A percentile compares a stretch with the other conserved stretches of the same genome.
These are phyloP conservation scores for Stegodyphus dumicola DNA, from an alignment of 1,140 invertebrate species.

Conservation along the genomic window DNA sequence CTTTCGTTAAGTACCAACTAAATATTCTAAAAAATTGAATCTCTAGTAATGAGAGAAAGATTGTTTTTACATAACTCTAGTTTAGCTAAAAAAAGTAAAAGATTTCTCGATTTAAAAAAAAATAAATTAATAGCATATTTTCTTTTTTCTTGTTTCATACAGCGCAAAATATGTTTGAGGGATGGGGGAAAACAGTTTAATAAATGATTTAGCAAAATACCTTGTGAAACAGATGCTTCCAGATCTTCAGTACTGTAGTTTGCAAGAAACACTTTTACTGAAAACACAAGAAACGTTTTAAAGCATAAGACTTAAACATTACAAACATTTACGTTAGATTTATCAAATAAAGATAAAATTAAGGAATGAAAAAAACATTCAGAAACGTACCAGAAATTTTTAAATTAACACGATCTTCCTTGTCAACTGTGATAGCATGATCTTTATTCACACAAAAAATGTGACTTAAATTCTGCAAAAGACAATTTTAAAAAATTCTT, in stretches of 20 bases:
- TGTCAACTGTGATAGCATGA: constrained; percentile 65
- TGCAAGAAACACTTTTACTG: neutral
- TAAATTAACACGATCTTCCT: constrained; percentile 69
- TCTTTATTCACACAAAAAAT: constrained; percentile 63
- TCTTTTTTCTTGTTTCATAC: neutral
- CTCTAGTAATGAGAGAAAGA: too few species aligned
- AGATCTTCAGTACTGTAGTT: neutral
- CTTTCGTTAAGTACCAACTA: too few species aligned
- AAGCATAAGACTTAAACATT: neutral
- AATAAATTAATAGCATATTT: neutral
- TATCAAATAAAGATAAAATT: neutral
- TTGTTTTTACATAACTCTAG: neutral
- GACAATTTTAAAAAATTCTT: neutral
- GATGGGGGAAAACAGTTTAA: neutral
- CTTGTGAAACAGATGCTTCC: neutral
- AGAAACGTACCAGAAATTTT: constrained; percentile 69
- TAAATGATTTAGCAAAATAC: neutral
- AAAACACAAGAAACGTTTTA: neutral
- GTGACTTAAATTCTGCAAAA: constrained; percentile 25
- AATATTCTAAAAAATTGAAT: too few species aligned
- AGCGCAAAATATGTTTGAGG: neutral
- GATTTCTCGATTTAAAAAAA: neutral
- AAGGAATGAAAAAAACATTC: neutral
- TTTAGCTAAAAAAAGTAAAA: neutral
- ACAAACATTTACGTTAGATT: neutral